Base-by-base conservation (phyloP, 1,140 invertebrate species). In the Micrasema minimum region DNA sequence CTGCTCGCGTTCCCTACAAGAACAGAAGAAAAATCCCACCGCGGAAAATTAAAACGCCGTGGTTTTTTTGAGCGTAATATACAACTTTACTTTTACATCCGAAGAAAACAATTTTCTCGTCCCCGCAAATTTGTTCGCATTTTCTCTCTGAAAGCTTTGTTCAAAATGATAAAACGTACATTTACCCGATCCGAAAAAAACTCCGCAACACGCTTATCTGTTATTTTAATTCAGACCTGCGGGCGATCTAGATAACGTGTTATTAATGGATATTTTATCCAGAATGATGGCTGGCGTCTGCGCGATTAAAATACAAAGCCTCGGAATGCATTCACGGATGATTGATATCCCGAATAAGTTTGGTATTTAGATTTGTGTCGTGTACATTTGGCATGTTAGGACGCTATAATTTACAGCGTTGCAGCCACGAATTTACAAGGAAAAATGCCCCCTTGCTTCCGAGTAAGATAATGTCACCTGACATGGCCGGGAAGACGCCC, bases 401-500 rank as follows among this genome's bases (percentile, higher is more conserved):
- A 1, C 55, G 55, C 35, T 31, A 38, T 55, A 10, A 22, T 23
- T 62, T 18, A 62, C 31, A 45, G 23, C 41, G 20, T n/a, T 62
- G 59, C 59, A 62, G 38, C 59, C 59, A 46, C 41, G 59, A 62
- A 14, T 62, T 46, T 62, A 23, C 41, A 62, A 5, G 38, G 57
- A 46, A 62, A 62, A 62, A 62, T 62, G 59, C 43, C 20, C 41
- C 41, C 37, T 20, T 38, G 43, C 59, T 62, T 62, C 59, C 59
- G 59, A 46, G 11, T 41, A 11, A 66, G 65, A 66, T 66, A 66
- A 66, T 53, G 65, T 66, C 65, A 66, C 65, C 65, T 66, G 65
- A 46, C 65, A 66, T 55, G 48, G 45, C 43, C 20, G 38, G 59
- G 43, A 62, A 46, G 59, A 43, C 38, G 59, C 38, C 59, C 41